These are phyloP conservation scores for Dipodomys spectabilis DNA, from an alignment of 2,113 vertebrate genomes.

Conservation along the genomic window DNA sequence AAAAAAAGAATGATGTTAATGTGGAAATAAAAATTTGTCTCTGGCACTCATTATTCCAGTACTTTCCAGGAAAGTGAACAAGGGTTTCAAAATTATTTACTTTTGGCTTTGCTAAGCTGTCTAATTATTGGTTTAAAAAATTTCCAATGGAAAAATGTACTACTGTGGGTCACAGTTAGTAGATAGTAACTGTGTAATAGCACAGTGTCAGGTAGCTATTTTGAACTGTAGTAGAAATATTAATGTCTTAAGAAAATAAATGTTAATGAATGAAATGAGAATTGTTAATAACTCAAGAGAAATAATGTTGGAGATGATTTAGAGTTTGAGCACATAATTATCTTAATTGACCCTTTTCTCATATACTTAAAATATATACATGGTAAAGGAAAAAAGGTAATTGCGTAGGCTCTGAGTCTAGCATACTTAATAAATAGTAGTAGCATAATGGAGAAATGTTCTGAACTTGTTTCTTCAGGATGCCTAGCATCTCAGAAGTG, in stretches of 20 bases:
- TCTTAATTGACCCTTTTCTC: background rate
- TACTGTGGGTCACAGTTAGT: background rate
- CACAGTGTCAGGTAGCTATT: background rate
- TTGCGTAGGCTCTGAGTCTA: background rate
- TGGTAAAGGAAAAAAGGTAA: background rate
- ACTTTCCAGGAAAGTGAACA: background rate
- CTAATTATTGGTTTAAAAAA: background rate
- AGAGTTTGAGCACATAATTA: background rate
- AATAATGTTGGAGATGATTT: background rate
- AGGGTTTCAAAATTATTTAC: background rate
- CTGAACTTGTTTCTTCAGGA: background rate
- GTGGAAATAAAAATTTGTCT: background rate
- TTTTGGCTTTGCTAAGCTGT: background rate
- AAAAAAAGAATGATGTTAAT: background rate
- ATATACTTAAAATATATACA: background rate
- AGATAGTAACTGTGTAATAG: background rate
- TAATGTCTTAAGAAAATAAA: background rate
- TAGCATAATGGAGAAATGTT: background rate
- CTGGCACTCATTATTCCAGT: background rate
- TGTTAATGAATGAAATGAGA: background rate
- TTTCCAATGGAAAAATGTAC: background rate
- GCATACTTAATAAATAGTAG: background rate
- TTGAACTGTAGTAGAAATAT: background rate
- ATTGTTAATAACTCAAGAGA: background rate
- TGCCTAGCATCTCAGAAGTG: background rate